phyloP scores from a whole-genome alignment of 2,797 vertebrate genomes.

The Rhyacichthys aspro region DNA sequence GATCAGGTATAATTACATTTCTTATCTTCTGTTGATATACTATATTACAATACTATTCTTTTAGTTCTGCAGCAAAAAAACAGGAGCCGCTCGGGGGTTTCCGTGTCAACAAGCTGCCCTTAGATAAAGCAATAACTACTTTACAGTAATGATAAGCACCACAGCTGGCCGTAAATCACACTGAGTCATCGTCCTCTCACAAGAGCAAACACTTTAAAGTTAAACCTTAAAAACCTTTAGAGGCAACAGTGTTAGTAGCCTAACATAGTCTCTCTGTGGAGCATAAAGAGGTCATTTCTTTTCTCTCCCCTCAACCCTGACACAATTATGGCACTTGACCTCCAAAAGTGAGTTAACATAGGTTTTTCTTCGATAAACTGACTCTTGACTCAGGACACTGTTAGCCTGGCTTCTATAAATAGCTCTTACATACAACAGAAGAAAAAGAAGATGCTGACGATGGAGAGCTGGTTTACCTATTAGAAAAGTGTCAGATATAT shows the following conservation, averaged over 20 bases:
- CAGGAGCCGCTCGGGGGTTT: constrained; percentile 61
- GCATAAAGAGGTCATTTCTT: constrained; percentile 44
- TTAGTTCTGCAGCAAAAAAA: too few relatives aligned
- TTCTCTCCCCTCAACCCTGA: constrained; percentile 27
- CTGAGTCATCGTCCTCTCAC: constrained; percentile 9
- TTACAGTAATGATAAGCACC: constrained; percentile 13
- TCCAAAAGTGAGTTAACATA: constrained; percentile 43
- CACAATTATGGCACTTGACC: constrained; percentile 64
- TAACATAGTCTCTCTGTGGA: constrained; percentile 36
- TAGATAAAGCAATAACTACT: constrained; percentile 28
- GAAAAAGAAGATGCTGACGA: too few relatives aligned
- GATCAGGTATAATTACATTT: too few relatives aligned
- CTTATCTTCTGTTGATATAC: too few relatives aligned
- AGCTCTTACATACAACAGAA: neutral
- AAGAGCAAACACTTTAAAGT: constrained; percentile 14
- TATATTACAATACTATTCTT: too few relatives aligned
- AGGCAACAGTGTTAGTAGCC: constrained; percentile 46
- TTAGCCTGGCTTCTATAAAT: neutral
- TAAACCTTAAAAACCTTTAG: constrained; percentile 38
- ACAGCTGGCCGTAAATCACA: constrained; percentile 15
- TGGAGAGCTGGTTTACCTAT: too few relatives aligned
- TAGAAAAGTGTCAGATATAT: too few relatives aligned
- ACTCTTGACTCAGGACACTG: constrained; percentile 26
- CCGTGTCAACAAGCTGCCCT: constrained; percentile 63
- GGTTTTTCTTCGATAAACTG: constrained; percentile 38